A percentile compares a stretch with the other conserved stretches of the same genome.
phyloP scores from a whole-genome alignment of 2,888 invertebrate species.

The Heteropelma amictum region DNA sequence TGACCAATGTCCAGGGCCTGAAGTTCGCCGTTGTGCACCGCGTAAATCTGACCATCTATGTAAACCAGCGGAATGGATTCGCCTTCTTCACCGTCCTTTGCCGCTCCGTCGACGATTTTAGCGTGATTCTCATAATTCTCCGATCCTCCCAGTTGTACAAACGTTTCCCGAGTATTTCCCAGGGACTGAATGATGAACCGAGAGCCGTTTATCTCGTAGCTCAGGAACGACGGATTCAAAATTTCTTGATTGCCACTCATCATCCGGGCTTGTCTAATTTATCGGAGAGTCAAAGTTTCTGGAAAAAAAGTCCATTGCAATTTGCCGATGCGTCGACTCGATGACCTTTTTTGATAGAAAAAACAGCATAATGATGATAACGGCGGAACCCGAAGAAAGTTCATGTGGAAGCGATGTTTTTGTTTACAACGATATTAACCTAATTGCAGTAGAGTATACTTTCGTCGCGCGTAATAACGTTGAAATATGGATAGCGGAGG shows the following conservation, averaged over 20 bases:
- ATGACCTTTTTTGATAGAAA: too few relatives aligned
- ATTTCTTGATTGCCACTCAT: slow-evolving; percentile 65
- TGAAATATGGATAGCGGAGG: too few relatives aligned
- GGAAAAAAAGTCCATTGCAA: too few relatives aligned
- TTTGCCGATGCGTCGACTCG: too few relatives aligned
- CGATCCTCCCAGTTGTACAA: slow-evolving; percentile 49
- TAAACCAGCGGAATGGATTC: slow-evolving; percentile 68
- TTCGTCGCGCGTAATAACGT: too few relatives aligned
- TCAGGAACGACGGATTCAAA: slow-evolving; percentile 64
- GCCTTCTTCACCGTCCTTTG: slow-evolving; percentile 60
- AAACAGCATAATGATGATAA: too few relatives aligned
- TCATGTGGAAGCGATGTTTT: too few relatives aligned
- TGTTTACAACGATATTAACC: too few relatives aligned
- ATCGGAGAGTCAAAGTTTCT: too few relatives aligned
- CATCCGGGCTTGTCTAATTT: too few relatives aligned
- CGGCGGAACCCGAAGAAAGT: too few relatives aligned
- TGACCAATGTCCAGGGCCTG: slow-evolving; percentile 66
- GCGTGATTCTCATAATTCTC: slow-evolving; percentile 56
- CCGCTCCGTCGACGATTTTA: slow-evolving; percentile 45
- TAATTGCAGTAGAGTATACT: too few relatives aligned
- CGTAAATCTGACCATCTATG: slow-evolving; percentile 70
- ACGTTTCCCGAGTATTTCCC: slow-evolving; percentile 55
- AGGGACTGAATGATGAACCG: slow-evolving; percentile 68
- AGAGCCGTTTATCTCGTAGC: slow-evolving; percentile 71
- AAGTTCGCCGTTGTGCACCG: slow-evolving; percentile 67